Evolutionary conservation across 2,888 invertebrate genomes (phyloP), one percentile per base, ranked within the genome.

Genomic region (Aleiodes leptofemur): DNA sequence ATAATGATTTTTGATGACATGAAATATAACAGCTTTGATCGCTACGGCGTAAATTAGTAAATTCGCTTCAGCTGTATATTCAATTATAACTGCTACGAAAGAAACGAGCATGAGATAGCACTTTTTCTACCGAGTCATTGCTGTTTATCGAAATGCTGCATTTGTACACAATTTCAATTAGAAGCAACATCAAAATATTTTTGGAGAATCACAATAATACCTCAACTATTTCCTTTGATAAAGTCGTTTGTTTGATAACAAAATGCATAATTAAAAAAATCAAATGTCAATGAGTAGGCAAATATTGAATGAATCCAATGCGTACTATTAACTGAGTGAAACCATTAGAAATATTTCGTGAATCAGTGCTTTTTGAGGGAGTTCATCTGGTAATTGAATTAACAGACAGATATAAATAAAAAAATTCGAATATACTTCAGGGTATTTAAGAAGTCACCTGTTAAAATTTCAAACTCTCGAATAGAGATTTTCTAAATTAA

Each of bases 81-180:
- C 61, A 43, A 38, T 61, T 43, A 61, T 16, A 38, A 43, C 43
- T 16, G 16, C 8, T 38, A 61, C n/a, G 61, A 61, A 61, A 61
- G 61, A 43, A 43, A 61, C 61, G 38, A 11, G 14, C 14, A 8
- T 61, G 61, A 61, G 14, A 14, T 38, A 61, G 61, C 43, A 43
- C 7, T 31, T 61, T 14, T 43, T 61, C 43, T 43, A 7, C n/a
- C 43, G 14, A 14, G 61, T 61, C 61, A 61, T 61, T 61, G 38
- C 61, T 43, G 43, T 61, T 38, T 38, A 61, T 61, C 43, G 38
- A 9, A 38, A 38, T 38, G 8, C 38, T 38, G 38, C 38, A 38
- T 5, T 7, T 7, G 38, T 38, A 38, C 43, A 43, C 61, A 43
- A 61, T 61, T 43, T 14, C 61, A 61, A 61, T 61, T 38, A 61